Percentiles rank a stretch among this genome's conserved stretches.
Evolutionary conservation across 1,140 invertebrate species (phyloP).

Genomic region (Hypothenemus hampei): DNA sequence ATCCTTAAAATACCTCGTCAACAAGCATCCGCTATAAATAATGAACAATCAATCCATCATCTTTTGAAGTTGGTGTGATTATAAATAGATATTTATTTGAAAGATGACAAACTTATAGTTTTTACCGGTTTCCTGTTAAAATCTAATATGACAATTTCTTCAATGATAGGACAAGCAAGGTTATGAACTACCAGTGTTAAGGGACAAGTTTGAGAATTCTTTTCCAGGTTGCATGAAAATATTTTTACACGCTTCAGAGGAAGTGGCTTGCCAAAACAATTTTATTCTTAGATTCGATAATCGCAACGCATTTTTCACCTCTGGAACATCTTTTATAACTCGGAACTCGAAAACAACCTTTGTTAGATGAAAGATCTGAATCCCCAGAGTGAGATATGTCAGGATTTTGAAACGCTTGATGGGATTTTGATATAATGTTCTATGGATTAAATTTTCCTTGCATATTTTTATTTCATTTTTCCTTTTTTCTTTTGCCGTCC

Average conservation of each 20-base stretch:
- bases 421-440: conserved; percentile 8
- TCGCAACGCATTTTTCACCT: conserved; percentile 26
- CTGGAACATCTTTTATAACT: conserved; percentile 10
- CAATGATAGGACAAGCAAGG: too few species aligned
- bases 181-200: too few species aligned
- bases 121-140: too few species aligned
- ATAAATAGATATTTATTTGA: conserved; percentile 10
- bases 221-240: too few species aligned
- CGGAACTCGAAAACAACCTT: conserved; percentile 20
- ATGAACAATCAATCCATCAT: conserved; percentile 15
- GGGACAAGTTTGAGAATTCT: too few species aligned
- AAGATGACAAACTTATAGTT: conserved; percentile 8
- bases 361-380: conserved; percentile 9
- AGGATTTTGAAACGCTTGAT: conserved; percentile 13
- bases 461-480: conserved; percentile 1
- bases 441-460: not conserved
- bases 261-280: conserved; percentile 24
- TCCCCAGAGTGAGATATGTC: conserved; percentile 14
- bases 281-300: conserved; percentile 24
- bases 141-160: too few species aligned
- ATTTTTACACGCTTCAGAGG: conserved; percentile 7
- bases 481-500: too few species aligned
- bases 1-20: conserved; percentile 5
- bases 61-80: conserved; percentile 6
- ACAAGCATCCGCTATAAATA: conserved; percentile 1